Evolutionary conservation across 2,888 invertebrate species (phyloP), one percentile per base, ranked within the genome.

Genomic region (Pterobdella sp.): DNA sequence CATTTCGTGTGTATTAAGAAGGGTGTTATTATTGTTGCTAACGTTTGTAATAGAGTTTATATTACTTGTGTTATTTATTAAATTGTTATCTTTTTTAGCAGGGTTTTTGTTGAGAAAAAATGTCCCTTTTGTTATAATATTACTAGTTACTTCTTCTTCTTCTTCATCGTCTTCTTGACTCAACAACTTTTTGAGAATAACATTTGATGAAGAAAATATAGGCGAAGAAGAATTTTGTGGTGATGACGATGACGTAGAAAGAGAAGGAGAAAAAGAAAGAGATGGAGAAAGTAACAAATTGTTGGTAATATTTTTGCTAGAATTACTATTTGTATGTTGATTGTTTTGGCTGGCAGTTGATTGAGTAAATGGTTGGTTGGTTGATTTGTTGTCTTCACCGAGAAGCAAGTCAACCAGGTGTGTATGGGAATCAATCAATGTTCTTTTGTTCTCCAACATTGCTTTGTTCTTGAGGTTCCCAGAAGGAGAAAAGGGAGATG

Each of bases 81-180:
- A 26, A 22, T 22, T 56, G n/a, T 56, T 56, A n/a, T 56, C 60
- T 4, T 22, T 7, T n/a, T 56, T 56, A 7, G 26, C 3, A 26
- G 18, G 18, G n/a, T 56, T 56, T n/a, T 56, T 56, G 60, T 22
- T 56, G 60, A 56, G n/a, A n/a, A 18, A 56, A 26, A 56, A 56
- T 4, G 60, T 56, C 3, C 60, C 60, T 26, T 56, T 56, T 7
- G 60, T 56, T 4, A 56, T n/a, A 3, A 56, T 56, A 42, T 42
- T 69, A 22, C n/a, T 69, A 2, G 34, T 35, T n/a, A 35, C 72
- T 34, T 72, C 73, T 2, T 67, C 60, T 31, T 42, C 66, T 1
- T 72, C 66, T 7, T 73, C 73, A 32, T 69, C 68, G 22, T 74
- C 74, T n/a, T 66, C 74, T 42, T 74, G 74, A 73, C 74, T 72